Evolutionary conservation across 2,888 invertebrate species (phyloP).

Genomic region (Brachypterus glaber): DNA sequence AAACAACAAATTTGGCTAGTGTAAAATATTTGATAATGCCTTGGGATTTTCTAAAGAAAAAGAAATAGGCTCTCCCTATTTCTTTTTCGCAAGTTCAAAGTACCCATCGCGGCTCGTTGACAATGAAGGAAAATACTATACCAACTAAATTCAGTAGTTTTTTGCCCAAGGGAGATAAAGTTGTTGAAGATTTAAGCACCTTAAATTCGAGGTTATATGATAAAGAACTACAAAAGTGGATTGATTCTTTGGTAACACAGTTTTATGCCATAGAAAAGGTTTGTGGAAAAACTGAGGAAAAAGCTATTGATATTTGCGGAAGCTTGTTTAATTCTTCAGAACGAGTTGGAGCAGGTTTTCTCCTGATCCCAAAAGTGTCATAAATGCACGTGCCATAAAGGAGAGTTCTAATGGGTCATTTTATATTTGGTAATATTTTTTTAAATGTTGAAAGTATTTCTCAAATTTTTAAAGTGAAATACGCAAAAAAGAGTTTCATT

Average conservation of each 20-base stretch:
- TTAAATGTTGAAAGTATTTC: background rate
- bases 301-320: constrained; percentile 37
- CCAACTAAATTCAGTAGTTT: constrained; percentile 39
- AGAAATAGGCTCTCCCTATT: too few species aligned
- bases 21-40: constrained; percentile 71
- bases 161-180: constrained; percentile 38
- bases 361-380: constrained; percentile 76
- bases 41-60: constrained; percentile 53
- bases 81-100: constrained; percentile 42
- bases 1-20: constrained; percentile 57
- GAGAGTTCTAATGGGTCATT: constrained; percentile 42
- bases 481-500: too few species aligned
- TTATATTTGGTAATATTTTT: constrained; percentile 34
- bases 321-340: constrained; percentile 45
- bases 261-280: constrained; percentile 60
- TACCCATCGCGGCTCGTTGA: constrained; percentile 45
- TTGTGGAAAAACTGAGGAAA: constrained; percentile 38
- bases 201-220: constrained; percentile 53
- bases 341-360: constrained; percentile 80
- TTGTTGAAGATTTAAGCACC: constrained; percentile 45
- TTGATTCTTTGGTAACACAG: constrained; percentile 60
- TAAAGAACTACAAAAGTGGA: constrained; percentile 62
- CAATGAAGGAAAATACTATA: constrained; percentile 25
- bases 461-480: background rate
- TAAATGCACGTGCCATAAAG: constrained; percentile 45